Percentiles rank a stretch among this genome's conserved stretches.
Conservation (phyloP, 1,140 invertebrate genomes). For the Hypsibius dujardini region DNA sequence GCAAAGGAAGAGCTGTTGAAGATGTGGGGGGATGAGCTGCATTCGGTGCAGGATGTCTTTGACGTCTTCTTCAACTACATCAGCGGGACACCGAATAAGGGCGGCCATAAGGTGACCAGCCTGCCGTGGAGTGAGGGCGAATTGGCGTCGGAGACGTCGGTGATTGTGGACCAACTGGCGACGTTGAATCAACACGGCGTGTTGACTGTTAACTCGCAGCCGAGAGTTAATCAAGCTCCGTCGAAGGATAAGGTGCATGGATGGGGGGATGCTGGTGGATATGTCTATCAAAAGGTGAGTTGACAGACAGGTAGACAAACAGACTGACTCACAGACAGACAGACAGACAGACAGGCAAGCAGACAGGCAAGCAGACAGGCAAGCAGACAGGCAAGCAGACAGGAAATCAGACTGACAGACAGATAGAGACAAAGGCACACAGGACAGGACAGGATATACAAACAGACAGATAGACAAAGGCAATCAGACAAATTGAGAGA, state of each 20-base stretch:
- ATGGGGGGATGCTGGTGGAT: constrained; percentile 42
- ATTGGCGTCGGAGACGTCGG: constrained; percentile 38
- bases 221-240: constrained; percentile 39
- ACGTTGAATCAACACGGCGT: constrained; percentile 39
- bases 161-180: constrained; percentile 37
- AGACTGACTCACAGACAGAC: too few relatives aligned
- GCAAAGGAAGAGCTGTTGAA: constrained; percentile 35
- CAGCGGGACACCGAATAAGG: constrained; percentile 33
- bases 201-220: constrained; percentile 43
- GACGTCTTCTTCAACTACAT: constrained; percentile 41
- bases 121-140: constrained; percentile 44
- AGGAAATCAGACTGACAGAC: too few relatives aligned
- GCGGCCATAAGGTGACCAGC: constrained; percentile 37
- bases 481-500: too few relatives aligned
- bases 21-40: constrained; percentile 41
- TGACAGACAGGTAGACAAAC: background rate
- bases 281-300: constrained; percentile 39
- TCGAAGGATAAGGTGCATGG: constrained; percentile 40
- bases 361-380: too few relatives aligned
- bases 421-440: too few relatives aligned
- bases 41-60: constrained; percentile 40
- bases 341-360: too few relatives aligned
- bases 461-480: too few relatives aligned
- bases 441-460: too few relatives aligned
- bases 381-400: too few relatives aligned